Base-by-base conservation (phyloP, 2,113 vertebrate species). In the Monopterus albus region DNA sequence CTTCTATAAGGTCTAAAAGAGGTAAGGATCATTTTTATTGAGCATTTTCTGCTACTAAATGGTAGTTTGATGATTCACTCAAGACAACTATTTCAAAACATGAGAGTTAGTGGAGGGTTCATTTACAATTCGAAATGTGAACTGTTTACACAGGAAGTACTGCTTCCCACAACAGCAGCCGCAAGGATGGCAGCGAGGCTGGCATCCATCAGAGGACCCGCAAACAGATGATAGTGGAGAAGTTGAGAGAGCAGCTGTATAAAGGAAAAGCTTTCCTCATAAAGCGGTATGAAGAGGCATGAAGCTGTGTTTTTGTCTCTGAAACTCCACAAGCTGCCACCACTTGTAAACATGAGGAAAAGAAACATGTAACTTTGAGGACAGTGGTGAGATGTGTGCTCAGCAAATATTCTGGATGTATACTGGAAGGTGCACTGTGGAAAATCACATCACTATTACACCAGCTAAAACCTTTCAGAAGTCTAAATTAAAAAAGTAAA, bases 181-280 rank as follows among this genome's bases (percentile, higher is more conserved):
- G 86, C 49, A 96, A 92, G 76, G 95, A 95, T 45, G 94, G 95
- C 92, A 96, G 96, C 5, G 93, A 96, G 63, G 75, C 94, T 64
- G 92, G 95, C 35, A 83, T 95, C 65, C 96, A 95, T 18, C 94
- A 91, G 69, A 98, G 97, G 89, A 96, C 88, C 59, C 96, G 91
- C 72, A 97, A 94, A 69, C 95, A 98, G 73, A 92, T 98, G 56
- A 91, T 98, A 18, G 69, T 95, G 87, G 95, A 97, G 91, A 98
- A 98, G 74, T 83, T 98, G 75, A 92, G 91, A 72, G 96, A 98
- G 84, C 96, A 96, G 85, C 88, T 98, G 52, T 93, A 95, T 84
- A 97, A 94, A 87, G 96, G 94, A 31, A 98, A 95, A 74, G 93
- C 92, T 28, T 96, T 96, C 86, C 83, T 94, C 28, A 86, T 96